A percentile compares a stretch with the other conserved stretches of the same genome.
Conservation (phyloP, 2,888 invertebrate species). For the Clepsis dumicolana region DNA sequence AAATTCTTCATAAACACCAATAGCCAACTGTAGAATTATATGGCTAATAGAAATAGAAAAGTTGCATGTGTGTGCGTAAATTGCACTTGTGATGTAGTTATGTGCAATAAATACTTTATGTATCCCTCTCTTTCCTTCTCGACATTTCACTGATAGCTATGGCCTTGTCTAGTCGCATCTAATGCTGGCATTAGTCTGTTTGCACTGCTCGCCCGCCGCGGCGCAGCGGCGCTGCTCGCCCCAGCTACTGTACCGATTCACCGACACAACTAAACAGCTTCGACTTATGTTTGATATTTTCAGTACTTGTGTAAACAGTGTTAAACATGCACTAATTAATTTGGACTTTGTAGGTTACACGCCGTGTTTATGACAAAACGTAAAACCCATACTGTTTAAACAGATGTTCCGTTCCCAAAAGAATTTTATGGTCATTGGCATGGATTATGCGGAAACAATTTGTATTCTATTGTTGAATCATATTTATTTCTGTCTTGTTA, state of each 20-base stretch:
- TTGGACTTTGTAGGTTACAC: slow-evolving; percentile 60
- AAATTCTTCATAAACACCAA: slow-evolving; percentile 63
- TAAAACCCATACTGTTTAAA: slow-evolving; percentile 55
- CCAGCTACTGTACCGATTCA: slow-evolving; percentile 40
- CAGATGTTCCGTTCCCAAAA: slow-evolving; percentile 63
- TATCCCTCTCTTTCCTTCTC: slow-evolving; percentile 84
- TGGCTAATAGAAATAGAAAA: slow-evolving; percentile 82
- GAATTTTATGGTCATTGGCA: slow-evolving; percentile 63
- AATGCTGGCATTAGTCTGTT: slow-evolving; percentile 84
- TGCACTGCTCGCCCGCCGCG: slow-evolving; percentile 52
- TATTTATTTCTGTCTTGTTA: slow-evolving; percentile 60
- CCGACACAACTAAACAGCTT: background rate
- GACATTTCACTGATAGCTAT: slow-evolving; percentile 86
- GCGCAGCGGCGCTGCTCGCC: slow-evolving; percentile 32
- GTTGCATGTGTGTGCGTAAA: slow-evolving; percentile 71
- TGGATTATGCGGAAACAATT: slow-evolving; percentile 57
- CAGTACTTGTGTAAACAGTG: slow-evolving; percentile 24
- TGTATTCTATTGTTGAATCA: slow-evolving; percentile 50
- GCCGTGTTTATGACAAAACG: slow-evolving; percentile 54
- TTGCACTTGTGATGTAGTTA: slow-evolving; percentile 79
- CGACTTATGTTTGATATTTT: slow-evolving; percentile 14
- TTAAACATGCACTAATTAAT: slow-evolving; percentile 49
- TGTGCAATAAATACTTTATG: slow-evolving; percentile 84
- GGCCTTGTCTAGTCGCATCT: slow-evolving; percentile 87
- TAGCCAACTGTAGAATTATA: slow-evolving; percentile 73